Evolutionary conservation across 2,888 invertebrate species (phyloP), one percentile per base, ranked within the genome.

Genomic region (Dyspetes luteomarginatus): DNA sequence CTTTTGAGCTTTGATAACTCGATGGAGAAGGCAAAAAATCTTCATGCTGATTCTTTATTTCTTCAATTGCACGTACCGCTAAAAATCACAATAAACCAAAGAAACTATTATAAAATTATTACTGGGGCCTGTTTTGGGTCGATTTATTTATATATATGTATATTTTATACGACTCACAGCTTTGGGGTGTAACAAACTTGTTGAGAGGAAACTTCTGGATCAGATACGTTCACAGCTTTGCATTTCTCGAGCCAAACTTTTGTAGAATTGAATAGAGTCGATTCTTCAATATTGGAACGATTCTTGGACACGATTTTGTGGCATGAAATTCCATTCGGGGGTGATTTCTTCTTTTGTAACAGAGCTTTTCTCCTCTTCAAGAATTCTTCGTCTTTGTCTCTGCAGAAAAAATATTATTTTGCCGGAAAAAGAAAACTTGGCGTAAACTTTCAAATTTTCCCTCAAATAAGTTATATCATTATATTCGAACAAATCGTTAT

Each of bases 241-340:
- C 88, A 88, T 78, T 86, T 91, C 62, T 89, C 88, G 36, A 85
- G 85, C 91, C 91, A 92, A 9, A 86, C 86, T 78, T 88, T 87
- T 0, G 92, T 91, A 1, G 86, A 84, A 15, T 89, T 88, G 0
- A 89, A 60, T 4, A 91, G 80, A 3, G 90, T 90, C 0, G 90
- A 90, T 62, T 60, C 4, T 15, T 64, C 58, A n/a, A 45, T 50
- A n/a, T n/a, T 9, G 1, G 62, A 58, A 60, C 68, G 67, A 1
- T 4, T 12, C 17, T 68, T 78, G 0, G n/a, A 5, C 7, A 64
- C 50, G 64, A 55, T 15, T 24, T 67, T 65, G 4, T 45, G 26
- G 24, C 64, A 4, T 30, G 26, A 0, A 60, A 64, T 2, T 22
- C 9, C 12, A 28, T 15, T 62, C 43, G 62, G 56, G 17, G 43